Conservation (phyloP, 2,888 invertebrate species). For the Nymphalis polychloros region DNA sequence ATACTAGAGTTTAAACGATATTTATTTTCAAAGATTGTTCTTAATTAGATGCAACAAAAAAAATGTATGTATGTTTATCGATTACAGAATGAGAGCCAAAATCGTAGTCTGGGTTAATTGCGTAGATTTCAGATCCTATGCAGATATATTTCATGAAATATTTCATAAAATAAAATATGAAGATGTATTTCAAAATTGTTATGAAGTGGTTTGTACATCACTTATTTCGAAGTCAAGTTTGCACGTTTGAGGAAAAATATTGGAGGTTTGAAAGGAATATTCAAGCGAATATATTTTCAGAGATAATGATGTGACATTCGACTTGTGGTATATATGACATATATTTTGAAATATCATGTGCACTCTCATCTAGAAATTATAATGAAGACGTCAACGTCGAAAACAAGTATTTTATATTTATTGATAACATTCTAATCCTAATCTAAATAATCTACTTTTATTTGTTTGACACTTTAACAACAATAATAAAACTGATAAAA, state of each 20-base stretch:
- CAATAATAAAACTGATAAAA: neutral
- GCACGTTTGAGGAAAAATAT: constrained; percentile 16
- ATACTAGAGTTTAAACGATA: too few species aligned
- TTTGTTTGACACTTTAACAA: too few species aligned
- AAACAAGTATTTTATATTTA: neutral
- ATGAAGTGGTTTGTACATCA: constrained; percentile 7
- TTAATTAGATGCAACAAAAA: too few species aligned
- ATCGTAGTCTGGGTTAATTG: too few species aligned
- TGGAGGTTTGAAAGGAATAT: constrained; percentile 30
- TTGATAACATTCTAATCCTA: too few species aligned
- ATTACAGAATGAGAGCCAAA: too few species aligned
- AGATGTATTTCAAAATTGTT: neutral
- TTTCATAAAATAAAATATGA: constrained; percentile 1
- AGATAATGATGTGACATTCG: constrained; percentile 39
- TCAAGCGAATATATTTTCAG: constrained; percentile 37
- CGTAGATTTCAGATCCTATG: too few species aligned
- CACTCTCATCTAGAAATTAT: constrained; percentile 5
- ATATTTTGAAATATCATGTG: constrained; percentile 1
- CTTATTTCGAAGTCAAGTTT: constrained; percentile 10
- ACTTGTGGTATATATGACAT: constrained; percentile 17
- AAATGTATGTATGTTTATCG: too few species aligned
- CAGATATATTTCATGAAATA: neutral
- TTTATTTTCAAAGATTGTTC: too few species aligned
- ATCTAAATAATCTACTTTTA: too few species aligned
- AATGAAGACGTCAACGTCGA: constrained; percentile 2